Base-by-base conservation (phyloP, 2,888 invertebrate species). In the Cotesia congregata region DNA sequence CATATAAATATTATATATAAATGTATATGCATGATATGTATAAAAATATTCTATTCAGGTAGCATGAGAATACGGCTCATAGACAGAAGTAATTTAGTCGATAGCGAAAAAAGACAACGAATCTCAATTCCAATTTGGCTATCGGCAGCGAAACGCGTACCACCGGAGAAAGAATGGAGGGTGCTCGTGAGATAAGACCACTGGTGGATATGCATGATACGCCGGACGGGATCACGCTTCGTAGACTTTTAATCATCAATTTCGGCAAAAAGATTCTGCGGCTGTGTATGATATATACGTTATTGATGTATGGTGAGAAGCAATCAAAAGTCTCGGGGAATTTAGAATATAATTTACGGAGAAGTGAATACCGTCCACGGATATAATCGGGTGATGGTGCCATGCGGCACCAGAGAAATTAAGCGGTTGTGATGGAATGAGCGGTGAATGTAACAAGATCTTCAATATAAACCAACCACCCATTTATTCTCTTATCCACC, bases 401-500 rank as follows among this genome's bases (percentile, higher is more conserved):
- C 38, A 30, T 38, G 65, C 20, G 38, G 65, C 65, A 65, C 65
- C 50, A 38, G 30, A 65, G 65, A 65, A 65, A 65, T 65, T 65
- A 65, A 65, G 65, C 38, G 12, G 30, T 12, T 20, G 38, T 20
- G 50, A 30, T 65, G 65, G 65, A 65, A 65, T 65, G 65, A 65
- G 65, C 50, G 50, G 50, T 50, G 50, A 12, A 50, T 50, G 50
- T 50, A 50, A 50, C 50, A 50, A 50, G 50, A 4, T 12, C 12
- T 12, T 50, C 50, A 12, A 50, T 50, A 50, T 50, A 50, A 50
- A 50, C 50, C 50, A 50, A 50, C 50, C 50, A 12, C 50, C 50
- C 50, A 50, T 50, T 50, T 50, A 50, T 50, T 50, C 50, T 50
- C 50, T 50, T 50, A 65, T 65, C 30, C 38, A 65, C 5, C 62